Evolutionary conservation across 2,797 vertebrate genomes (phyloP), one percentile per base, ranked within the genome.

Genomic region (Liasis olivaceus): DNA sequence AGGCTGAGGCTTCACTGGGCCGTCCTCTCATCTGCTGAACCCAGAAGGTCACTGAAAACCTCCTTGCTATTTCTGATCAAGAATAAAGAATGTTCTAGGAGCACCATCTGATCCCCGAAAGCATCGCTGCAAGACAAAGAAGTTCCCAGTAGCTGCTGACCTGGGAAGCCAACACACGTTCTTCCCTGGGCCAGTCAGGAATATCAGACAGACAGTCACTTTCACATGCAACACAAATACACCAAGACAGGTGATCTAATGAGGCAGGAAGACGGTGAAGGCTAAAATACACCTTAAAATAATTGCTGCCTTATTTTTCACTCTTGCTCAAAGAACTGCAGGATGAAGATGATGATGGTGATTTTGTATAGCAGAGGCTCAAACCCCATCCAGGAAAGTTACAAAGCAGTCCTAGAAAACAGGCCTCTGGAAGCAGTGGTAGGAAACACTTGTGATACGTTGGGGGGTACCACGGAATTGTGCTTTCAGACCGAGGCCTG

Each of bases 41-140:
- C 63, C 1, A 88, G 36, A 26, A 15, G 84, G 72, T 93, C 81
- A 56, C 12, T 0, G 28, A 59, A 93, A 87, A 26, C 12, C 56
- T 17, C 12, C 88, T 14, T 77, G 26, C 36, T 28, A 24, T 58
- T 24, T 94, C 90, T 31, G 64, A 36, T 22, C 2, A 90, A 4
- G 47, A 24, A 86, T 90, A 93, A 72, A 66, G 51, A 58, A 87
- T 24, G 15, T 77, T 91, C 91, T 72, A 26, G 28, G 89, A 92
- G 59, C 22, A 58, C 28, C 15, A 8, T 81, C 54, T 89, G 13
- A 91, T 66, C 84, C 54, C 69, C 72, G 36, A 92, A 84, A 93
- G 28, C 54, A 28, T 47, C 56, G 9, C 15, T 58, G 5, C 22
- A 89, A 89, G n/a, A 59, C 58, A 0, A 26, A 88, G 36, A 90